These are phyloP conservation scores for Proterorhinus semilunaris DNA, from an alignment of 2,113 vertebrate species.

Conservation along the genomic window DNA sequence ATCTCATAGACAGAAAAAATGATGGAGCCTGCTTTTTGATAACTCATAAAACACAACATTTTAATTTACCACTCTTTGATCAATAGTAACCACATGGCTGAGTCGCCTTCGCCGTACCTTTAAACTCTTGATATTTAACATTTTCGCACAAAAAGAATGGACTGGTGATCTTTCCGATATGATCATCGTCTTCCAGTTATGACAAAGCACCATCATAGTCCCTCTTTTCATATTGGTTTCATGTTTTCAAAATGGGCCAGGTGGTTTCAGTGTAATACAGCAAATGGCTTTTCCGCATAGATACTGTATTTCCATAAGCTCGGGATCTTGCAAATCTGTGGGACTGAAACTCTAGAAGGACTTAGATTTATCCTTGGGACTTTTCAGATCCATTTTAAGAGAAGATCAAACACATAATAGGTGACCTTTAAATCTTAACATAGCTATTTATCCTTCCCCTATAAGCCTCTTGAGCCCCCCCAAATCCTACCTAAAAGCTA, in stretches of 20 bases:
- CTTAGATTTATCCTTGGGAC: neutral
- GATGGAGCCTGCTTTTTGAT: too few relatives aligned
- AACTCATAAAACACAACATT: too few relatives aligned
- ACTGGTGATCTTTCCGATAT: too few relatives aligned
- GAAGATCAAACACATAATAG: neutral
- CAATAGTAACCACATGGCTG: too few relatives aligned
- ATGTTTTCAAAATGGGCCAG: neutral
- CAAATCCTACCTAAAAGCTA: slow-evolving; percentile 17
- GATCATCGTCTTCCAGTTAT: too few relatives aligned
- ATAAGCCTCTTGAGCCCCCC: slow-evolving; percentile 1
- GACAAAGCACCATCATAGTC: too few relatives aligned
- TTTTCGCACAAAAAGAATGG: too few relatives aligned
- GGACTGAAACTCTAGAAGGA: neutral
- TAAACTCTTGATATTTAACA: too few relatives aligned
- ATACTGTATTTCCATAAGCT: neutral
- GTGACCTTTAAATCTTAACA: slow-evolving; percentile 26
- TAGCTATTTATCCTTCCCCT: slow-evolving; percentile 19
- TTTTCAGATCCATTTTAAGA: neutral
- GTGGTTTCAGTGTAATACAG: neutral
- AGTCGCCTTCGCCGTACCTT: too few relatives aligned
- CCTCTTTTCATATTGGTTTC: neutral
- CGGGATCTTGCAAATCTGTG: neutral
- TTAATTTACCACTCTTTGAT: too few relatives aligned
- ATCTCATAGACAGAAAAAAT: too few relatives aligned
- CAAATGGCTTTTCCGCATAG: neutral